Evolutionary conservation across 2,888 invertebrate genomes (phyloP), one percentile per base, ranked within the genome.

Genomic region (Perithous albicinctus): DNA sequence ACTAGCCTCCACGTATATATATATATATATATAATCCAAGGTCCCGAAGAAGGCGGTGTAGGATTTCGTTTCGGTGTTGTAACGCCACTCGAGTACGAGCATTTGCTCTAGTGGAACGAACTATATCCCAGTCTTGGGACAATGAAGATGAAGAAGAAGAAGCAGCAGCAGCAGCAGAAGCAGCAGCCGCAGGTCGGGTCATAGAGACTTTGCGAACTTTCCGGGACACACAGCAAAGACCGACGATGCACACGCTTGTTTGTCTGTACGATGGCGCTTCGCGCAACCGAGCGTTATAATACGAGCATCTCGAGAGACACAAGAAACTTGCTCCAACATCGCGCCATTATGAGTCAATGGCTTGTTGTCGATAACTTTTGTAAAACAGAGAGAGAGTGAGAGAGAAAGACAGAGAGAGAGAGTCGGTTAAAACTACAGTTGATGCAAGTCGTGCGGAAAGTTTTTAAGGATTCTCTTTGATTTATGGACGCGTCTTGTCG

Each of bases 191-290:
- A 54, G 69, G 48, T 74, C 69, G 64, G 74, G 74, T 74, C 67
- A 41, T 70, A 75, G 78, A 81, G 48, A 77, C 78, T 81, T 78
- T 69, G 78, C 63, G 41, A 81, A 81, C 73, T 78, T 81, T 78
- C 41, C 69, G 72, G 46, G 38, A 64, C 46, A 73, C 18, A 43
- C 26, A 18, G 26, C 29, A 26, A 54, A 7, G 64, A 35, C 63
- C 20, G 15, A 41, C 54, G 56, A 54, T 15, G 69, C 69, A 70
- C 69, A 70, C 74, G 29, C 74, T 82, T 74, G 66, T 80, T 80
- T 80, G 70, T 77, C 78, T 43, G 56, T 32, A 54, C 54, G 12
- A 41, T 54, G 54, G 8, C 23, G 20, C n/a, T 18, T 73, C 48
- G 63, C 43, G 8, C 26, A n/a, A 26, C 20, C 51, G 23, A 51